Percentiles rank a stretch among this genome's conserved stretches.
Conservation (phyloP, 2,888 invertebrate species). For the Agrotis ipsilon region DNA sequence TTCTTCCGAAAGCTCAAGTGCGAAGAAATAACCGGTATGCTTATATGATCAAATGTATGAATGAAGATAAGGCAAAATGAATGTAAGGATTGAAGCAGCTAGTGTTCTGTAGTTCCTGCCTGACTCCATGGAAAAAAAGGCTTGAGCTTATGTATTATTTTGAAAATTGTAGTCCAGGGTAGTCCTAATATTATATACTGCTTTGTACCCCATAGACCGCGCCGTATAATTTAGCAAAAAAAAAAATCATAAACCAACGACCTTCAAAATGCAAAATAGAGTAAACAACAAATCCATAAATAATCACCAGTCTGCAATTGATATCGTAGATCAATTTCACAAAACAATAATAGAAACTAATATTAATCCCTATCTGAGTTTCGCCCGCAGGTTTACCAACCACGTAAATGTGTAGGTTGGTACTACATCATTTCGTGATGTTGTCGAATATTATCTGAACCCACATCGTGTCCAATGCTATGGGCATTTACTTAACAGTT, state of each 20-base stretch:
- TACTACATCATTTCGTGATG: slow-evolving; percentile 1
- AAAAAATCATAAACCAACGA: background rate
- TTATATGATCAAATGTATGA: too few relatives aligned
- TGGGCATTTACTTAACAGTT: background rate
- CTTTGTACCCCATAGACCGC: too few relatives aligned
- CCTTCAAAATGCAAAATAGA: background rate
- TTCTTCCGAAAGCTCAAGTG: too few relatives aligned
- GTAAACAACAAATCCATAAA: slow-evolving; percentile 20
- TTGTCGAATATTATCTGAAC: slow-evolving; percentile 1
- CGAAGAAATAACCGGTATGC: too few relatives aligned
- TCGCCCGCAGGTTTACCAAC: slow-evolving; percentile 19
- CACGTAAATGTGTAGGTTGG: background rate
- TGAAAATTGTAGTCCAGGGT: background rate
- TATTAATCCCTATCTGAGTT: slow-evolving; percentile 17
- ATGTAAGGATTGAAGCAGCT: too few relatives aligned
- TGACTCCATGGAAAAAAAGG: too few relatives aligned
- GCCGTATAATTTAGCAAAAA: background rate
- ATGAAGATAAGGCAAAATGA: too few relatives aligned
- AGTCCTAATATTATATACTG: background rate
- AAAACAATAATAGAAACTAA: slow-evolving; percentile 19
- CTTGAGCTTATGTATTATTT: background rate
- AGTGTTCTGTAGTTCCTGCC: too few relatives aligned
- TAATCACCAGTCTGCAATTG: slow-evolving; percentile 6
- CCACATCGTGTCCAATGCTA: background rate
- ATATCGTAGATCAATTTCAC: background rate